A percentile compares a stretch with the other conserved stretches of the same genome.
These are phyloP conservation scores for Pelusios castaneus DNA, from an alignment of 2,113 vertebrate genomes.

Conservation along the genomic window DNA sequence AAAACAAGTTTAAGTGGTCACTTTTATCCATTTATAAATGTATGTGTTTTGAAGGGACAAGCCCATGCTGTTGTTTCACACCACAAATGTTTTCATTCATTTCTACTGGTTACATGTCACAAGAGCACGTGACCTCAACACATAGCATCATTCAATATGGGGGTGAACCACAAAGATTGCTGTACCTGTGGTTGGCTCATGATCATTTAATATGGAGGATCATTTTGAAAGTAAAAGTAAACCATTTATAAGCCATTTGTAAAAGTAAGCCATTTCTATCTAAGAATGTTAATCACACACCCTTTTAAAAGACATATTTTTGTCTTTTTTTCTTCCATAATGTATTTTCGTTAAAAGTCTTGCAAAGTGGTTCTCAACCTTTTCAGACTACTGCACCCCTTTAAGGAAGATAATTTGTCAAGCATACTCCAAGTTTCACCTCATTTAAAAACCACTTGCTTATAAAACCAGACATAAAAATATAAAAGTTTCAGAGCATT, in stretches of 20 bases:
- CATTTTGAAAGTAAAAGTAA: constrained; percentile 61
- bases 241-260: constrained; percentile 20
- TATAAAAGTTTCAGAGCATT: too few relatives aligned
- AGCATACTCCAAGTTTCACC: too few relatives aligned
- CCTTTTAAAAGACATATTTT: neutral
- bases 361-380: neutral
- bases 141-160: constrained; percentile 66
- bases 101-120: constrained; percentile 75
- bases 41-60: constrained; percentile 71
- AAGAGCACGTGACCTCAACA: constrained; percentile 59
- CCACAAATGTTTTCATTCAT: constrained; percentile 77
- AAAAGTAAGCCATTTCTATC: neutral
- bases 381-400: too few relatives aligned
- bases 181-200: constrained; percentile 47
- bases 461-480: too few relatives aligned
- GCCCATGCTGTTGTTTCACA: constrained; percentile 71
- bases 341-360: neutral
- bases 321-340: neutral
- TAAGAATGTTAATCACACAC: neutral
- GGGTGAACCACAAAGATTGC: constrained; percentile 47
- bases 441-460: too few relatives aligned
- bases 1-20: constrained; percentile 77
- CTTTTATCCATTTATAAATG: constrained; percentile 80
- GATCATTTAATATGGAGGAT: constrained; percentile 56
- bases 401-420: too few relatives aligned